These are phyloP conservation scores for Meandrusa payeni DNA, from an alignment of 2,888 invertebrate genomes.

Conservation along the genomic window DNA sequence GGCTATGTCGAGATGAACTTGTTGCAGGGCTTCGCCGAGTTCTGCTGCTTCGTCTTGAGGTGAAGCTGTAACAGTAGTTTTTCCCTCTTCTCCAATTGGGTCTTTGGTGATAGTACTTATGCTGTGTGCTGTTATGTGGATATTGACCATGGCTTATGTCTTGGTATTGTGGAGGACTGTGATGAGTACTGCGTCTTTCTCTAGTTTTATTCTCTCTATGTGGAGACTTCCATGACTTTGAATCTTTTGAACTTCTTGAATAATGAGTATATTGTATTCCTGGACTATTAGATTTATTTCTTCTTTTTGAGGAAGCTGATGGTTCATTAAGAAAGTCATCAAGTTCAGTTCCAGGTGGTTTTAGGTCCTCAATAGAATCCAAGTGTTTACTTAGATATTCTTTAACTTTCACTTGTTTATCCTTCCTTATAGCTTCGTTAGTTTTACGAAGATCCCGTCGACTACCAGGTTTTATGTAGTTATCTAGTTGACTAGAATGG, in stretches of 20 bases:
- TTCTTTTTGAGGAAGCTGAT: constrained; percentile 31
- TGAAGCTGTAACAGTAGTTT: constrained; percentile 23
- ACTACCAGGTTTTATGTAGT: constrained; percentile 65
- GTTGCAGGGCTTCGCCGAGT: constrained; percentile 30
- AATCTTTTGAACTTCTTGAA: constrained; percentile 11
- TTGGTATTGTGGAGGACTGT: neutral
- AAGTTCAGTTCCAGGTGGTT: constrained; percentile 71
- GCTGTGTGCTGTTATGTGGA: constrained; percentile 15
- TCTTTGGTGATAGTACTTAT: constrained; percentile 26
- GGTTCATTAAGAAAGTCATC: constrained; percentile 58
- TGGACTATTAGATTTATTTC: constrained; percentile 23
- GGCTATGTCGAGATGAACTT: constrained; percentile 25
- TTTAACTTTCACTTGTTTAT: constrained; percentile 71
- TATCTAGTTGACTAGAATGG: constrained; percentile 42
- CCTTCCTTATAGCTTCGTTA: constrained; percentile 64
- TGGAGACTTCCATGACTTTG: constrained; percentile 19
- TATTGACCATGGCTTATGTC: neutral
- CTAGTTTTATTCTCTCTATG: constrained; percentile 7
- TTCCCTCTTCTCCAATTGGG: constrained; percentile 29
- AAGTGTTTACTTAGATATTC: constrained; percentile 64
- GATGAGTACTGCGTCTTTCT: constrained; percentile 6
- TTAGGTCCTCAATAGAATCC: constrained; percentile 56
- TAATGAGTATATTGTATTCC: constrained; percentile 21
- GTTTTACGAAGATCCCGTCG: constrained; percentile 69
- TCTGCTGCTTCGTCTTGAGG: constrained; percentile 22